Evolutionary conservation across 1,140 invertebrate genomes (phyloP), one percentile per base, ranked within the genome.

Genomic region (Amphibalanus amphitrite): DNA sequence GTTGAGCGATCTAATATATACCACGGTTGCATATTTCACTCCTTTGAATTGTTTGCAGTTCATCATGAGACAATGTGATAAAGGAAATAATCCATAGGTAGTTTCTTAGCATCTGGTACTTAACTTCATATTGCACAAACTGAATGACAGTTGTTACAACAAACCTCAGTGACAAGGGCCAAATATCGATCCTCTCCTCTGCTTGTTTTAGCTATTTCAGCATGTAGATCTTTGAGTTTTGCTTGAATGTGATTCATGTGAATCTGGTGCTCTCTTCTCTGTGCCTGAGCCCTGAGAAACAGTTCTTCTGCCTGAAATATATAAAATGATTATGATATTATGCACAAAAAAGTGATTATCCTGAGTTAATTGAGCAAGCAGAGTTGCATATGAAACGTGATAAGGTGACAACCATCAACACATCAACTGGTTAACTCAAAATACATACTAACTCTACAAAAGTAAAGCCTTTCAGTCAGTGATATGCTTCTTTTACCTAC

Each of bases 151-250:
- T 28, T 73, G 67, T 25, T 72, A 26, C 28, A 73, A 71, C 1
- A 64, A 17, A 69, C 72, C 76, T 70, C 72, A 0, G 75, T 75
- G n/a, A 75, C 47, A 13, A 75, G 69, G 1, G 28, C 65, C 65
- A 73, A 69, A 29, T 73, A 73, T 33, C 65, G 28, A 64, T 73
- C 72, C 26, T 73, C 72, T 47, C 72, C 72, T 74, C 72, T 70
- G 26, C 28, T 30, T 6, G 72, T 73, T 28, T 73, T 73, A 10
- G 72, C 72, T 59, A 73, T 67, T 69, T 73, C 72, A 28, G 40
- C 30, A 70, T 73, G 72, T n/a, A 73, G 40, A 29, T 38, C 69
- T 28, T 70, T 59, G 47, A 59, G 47, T 23, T 59, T 59, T 23
- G 6, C 47, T 23, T 59, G 47, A 13, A 59, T 23, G 20, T 59